Base-by-base conservation (phyloP, 2,113 vertebrate genomes). In the Hiodon tergisus region DNA sequence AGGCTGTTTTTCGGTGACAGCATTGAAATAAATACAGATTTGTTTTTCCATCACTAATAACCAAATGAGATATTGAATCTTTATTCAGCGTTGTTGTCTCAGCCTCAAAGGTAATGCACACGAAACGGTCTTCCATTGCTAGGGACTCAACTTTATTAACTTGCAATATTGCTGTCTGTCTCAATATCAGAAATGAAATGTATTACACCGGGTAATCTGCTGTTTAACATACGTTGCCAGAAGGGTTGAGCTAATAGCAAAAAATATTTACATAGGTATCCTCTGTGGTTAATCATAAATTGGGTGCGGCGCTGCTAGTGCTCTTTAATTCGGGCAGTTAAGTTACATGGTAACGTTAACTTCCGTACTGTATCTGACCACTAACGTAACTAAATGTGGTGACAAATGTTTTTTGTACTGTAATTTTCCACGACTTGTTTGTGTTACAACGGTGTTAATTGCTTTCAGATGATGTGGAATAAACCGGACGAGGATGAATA, bases 401-500 rank as follows among this genome's bases (percentile, higher is more conserved):
- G 69, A 31, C 31, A 31, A 31, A 6, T 5, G 5, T 52, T n/a
- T 51, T 47, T 50, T 51, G 69, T 58, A 46, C n/a, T 46, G 14
- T 70, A 10, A 57, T 9, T 17, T 48, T 50, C 10, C 3, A 71
- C 69, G 47, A 5, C 31, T 59, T 59, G 54, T 17, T 50, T 1
- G 11, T 16, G 13, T 16, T 16, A 63, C 17, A 4, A 6, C 11
- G 14, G 10, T 14, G 47, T 60, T n/a, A 65, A 13, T 31, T 5
- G 8, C 6, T 74, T 86, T 46, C 81, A 93, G 95, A 98, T 95
- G 96, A 94, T 81, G 83, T 86, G 95, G 81, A 87, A 79, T 78
- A 94, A 94, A 77, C 84, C 87, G 7, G 97, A 99, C 73, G 97
- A 99, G 78, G 97, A 98, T 51, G 96, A 99, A 2, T 98, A 98